Base-by-base conservation (phyloP, 2,888 invertebrate genomes). In the Temnothorax ravouxi region DNA sequence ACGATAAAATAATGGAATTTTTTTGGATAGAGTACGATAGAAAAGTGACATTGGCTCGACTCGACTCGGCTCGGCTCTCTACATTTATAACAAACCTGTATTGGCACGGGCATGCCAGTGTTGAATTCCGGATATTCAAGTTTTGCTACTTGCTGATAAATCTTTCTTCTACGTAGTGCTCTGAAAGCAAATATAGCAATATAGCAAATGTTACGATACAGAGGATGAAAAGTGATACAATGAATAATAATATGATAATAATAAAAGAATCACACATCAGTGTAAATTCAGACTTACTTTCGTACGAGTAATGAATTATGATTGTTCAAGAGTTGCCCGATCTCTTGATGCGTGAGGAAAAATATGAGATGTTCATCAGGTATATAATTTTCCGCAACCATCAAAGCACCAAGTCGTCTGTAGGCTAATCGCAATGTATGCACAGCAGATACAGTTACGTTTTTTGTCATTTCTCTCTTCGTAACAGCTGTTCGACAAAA, bases 381-480 rank as follows among this genome's bases (percentile, higher is more conserved):
- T 66, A 98, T 92, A 50, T 96, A 95, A 91, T 97, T 97, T 88
- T 96, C 96, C 18, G 93, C 91, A 0, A 96, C 96, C 95, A 98
- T 95, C 79, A 96, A 91, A 5, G 95, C 92, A 0, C 96, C 97
- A 34, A 98, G 94, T 44, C 95, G 93, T 59, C 96, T 94, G 87
- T 96, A 96, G 0, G 96, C 97, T 67, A 96, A 90, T 86, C 97
- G 95, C 67, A 97, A 88, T 91, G 96, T 96, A 91, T 97, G 96
- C 0, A 96, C 92, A 34, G 95, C 95, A 59, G 95, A 93, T 67
- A 96, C 95, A 9, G 96, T 64, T 56, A 96, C 95, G 4, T 96
- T 96, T 93, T 98, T 98, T 0, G 97, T 97, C 86, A 95, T 94
- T 94, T 98, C 98, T 80, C 98, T 95, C 47, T 95, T 94, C 0